A percentile compares a stretch with the other conserved stretches of the same genome.
Conservation (phyloP, 2,113 vertebrate genomes). For the Erpornis zantholeuca region DNA sequence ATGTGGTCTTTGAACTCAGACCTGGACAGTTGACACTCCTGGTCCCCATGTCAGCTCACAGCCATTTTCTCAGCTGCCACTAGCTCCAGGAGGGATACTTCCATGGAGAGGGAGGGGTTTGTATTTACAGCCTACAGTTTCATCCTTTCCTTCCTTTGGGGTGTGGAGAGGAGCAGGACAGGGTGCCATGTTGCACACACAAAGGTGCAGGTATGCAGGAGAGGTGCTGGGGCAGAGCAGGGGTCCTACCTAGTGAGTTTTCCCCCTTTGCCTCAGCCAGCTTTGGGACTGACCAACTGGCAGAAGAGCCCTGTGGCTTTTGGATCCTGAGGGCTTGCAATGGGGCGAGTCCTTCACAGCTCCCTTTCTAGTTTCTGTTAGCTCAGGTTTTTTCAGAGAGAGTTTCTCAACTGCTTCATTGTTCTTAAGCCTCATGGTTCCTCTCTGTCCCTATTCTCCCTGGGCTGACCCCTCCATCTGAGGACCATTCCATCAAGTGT, state of each 20-base stretch:
- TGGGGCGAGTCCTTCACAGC: not conserved
- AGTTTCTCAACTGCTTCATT: not conserved
- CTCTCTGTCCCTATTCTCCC: not conserved
- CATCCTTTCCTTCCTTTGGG: not conserved
- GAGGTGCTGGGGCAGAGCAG: not conserved
- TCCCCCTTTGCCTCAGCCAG: not conserved
- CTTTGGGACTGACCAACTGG: not conserved
- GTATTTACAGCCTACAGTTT: not conserved
- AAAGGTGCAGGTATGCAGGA: not conserved
- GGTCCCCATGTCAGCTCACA: not conserved
- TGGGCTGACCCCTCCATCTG: not conserved
- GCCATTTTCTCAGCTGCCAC: not conserved
- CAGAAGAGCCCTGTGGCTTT: not conserved
- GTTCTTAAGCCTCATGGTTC: not conserved
- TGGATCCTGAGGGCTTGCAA: not conserved
- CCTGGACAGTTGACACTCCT: not conserved
- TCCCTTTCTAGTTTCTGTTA: not conserved
- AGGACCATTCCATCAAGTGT: not conserved
- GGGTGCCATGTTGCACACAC: not conserved
- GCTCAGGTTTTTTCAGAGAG: not conserved
- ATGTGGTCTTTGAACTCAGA: slow-evolving; percentile 10
- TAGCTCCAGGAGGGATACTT: not conserved
- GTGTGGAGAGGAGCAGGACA: not conserved
- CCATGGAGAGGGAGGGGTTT: not conserved
- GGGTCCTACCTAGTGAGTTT: not conserved